A percentile compares a stretch with the other conserved stretches of the same genome.
These are phyloP conservation scores for Lepidochitona cinerea DNA, from an alignment of 2,888 invertebrate species.

Conservation along the genomic window DNA sequence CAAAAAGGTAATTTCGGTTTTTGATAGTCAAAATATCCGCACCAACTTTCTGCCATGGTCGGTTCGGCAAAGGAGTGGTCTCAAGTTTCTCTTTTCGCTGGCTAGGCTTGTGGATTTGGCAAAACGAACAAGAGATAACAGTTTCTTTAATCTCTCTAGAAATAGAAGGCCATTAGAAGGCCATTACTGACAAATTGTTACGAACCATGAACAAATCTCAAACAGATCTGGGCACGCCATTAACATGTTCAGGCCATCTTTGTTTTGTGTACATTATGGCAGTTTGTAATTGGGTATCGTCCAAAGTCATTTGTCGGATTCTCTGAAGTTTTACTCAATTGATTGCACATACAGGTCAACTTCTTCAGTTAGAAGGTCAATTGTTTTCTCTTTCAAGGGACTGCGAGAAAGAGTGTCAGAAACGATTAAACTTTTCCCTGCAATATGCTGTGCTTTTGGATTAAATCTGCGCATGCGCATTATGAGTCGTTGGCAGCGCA, in stretches of 20 bases:
- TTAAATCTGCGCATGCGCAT: not conserved
- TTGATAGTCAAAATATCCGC: conserved; percentile 32
- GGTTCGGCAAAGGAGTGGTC: conserved; percentile 19
- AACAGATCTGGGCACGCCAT: not conserved
- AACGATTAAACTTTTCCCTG: not conserved
- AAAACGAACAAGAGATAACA: conserved; percentile 21
- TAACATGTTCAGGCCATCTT: conserved; percentile 27
- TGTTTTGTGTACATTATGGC: conserved; percentile 7
- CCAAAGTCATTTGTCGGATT: conserved; percentile 9
- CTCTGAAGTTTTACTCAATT: conserved; percentile 11
- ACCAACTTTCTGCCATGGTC: conserved; percentile 30
- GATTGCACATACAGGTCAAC: conserved; percentile 15
- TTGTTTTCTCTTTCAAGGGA: not conserved
- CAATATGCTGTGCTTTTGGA: not conserved
- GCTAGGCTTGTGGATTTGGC: conserved; percentile 20
- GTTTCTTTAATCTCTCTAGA: conserved; percentile 15
- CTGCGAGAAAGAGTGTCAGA: not conserved
- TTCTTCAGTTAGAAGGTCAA: conserved; percentile 8
- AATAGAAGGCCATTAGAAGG: conserved; percentile 35
- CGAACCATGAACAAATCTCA: no score
- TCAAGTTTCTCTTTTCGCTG: conserved; percentile 29
- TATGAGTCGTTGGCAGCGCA: not conserved
- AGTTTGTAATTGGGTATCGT: conserved; percentile 14
- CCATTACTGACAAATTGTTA: not conserved
- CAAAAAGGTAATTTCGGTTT: conserved; percentile 18